Conservation (phyloP, 2,113 vertebrate species). For the Notarius lentiginosus region DNA sequence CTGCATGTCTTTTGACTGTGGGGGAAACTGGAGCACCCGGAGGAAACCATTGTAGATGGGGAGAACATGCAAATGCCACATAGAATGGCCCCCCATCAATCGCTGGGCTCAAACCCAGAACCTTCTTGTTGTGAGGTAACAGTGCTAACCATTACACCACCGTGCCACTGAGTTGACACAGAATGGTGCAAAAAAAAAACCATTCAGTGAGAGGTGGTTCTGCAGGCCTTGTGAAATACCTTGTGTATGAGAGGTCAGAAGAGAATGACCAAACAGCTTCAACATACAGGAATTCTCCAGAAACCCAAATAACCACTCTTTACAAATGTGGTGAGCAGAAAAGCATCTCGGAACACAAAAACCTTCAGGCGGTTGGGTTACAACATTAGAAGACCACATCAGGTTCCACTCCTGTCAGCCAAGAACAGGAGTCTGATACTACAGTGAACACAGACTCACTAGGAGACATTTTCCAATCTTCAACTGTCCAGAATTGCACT, state of each 20-base stretch:
- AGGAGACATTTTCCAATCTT: background rate
- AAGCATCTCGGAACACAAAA: background rate
- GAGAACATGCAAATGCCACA: too few relatives aligned
- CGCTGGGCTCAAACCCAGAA: too few relatives aligned
- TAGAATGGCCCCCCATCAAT: too few relatives aligned
- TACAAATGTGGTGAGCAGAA: background rate
- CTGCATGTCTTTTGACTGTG: too few relatives aligned
- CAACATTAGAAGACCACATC: background rate
- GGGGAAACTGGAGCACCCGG: too few relatives aligned
- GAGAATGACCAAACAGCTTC: background rate
- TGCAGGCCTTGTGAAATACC: background rate
- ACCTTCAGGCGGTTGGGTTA: background rate
- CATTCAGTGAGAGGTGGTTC: background rate
- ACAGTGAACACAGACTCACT: background rate
- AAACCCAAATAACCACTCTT: background rate
- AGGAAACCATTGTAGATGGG: too few relatives aligned
- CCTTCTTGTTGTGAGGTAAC: too few relatives aligned
- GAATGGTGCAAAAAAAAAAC: background rate
- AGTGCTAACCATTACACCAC: too few relatives aligned
- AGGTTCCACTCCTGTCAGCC: background rate
- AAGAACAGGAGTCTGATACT: background rate
- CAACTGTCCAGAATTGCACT: background rate
- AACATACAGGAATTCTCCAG: background rate
- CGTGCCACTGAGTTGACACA: background rate
- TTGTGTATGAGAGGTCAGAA: background rate